A percentile compares a stretch with the other conserved stretches of the same genome.
Evolutionary conservation across 2,113 vertebrate genomes (phyloP).

Genomic region (Hemichromis elongatus): DNA sequence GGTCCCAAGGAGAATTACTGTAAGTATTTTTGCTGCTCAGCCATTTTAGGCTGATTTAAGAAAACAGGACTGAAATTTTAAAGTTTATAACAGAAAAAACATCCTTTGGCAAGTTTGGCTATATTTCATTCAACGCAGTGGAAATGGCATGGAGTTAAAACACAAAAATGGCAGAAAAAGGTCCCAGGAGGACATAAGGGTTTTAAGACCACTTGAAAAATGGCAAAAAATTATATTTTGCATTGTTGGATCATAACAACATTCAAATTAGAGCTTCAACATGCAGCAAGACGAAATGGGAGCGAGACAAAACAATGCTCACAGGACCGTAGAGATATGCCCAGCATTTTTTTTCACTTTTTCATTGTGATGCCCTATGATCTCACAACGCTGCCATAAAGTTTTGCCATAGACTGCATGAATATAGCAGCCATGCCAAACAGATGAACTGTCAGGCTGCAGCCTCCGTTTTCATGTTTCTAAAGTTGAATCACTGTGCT

Average conservation of each 20-base stretch:
- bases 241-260: not conserved
- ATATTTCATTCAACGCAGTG: too few relatives aligned
- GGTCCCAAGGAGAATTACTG: too few relatives aligned
- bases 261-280: not conserved
- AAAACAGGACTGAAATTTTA: too few relatives aligned
- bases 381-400: not conserved
- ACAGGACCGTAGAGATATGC: not conserved
- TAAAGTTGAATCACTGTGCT: not conserved
- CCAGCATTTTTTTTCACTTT: not conserved
- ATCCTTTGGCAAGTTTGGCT: too few relatives aligned
- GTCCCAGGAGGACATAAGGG: too few relatives aligned
- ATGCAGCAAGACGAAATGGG: not conserved
- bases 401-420: not conserved
- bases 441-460: not conserved
- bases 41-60: too few relatives aligned
- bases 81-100: too few relatives aligned
- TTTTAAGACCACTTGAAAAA: not conserved
- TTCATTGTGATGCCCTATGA: not conserved
- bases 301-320: not conserved
- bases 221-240: accelerated
- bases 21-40: too few relatives aligned
- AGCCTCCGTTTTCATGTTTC: not conserved
- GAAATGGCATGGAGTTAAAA: too few relatives aligned
- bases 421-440: not conserved
- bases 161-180: too few relatives aligned